Conservation (phyloP, 2,888 invertebrate genomes). For the Ochlodes sylvanus region DNA sequence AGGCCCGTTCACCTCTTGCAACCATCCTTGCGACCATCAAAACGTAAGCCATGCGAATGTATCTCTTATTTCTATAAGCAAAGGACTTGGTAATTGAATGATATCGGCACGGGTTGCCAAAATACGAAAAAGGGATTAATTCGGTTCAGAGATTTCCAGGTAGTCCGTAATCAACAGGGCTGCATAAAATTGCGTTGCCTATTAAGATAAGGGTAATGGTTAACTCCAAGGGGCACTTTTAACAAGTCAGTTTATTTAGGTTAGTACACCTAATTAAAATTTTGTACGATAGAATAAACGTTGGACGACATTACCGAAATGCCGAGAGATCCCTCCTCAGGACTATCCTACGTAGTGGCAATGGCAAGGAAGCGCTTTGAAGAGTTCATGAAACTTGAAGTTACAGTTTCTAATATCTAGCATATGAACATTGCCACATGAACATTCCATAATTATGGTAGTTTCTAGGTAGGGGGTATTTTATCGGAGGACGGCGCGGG, state of each 20-base stretch:
- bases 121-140: constrained; percentile 37
- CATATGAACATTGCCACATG: too few species aligned
- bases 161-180: constrained; percentile 38
- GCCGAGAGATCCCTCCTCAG: too few species aligned
- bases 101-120: background rate
- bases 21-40: background rate
- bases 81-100: background rate
- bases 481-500: too few species aligned
- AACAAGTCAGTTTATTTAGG: constrained; percentile 5
- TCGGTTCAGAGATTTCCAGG: constrained; percentile 31
- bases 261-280: background rate
- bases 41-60: background rate
- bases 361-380: too few species aligned
- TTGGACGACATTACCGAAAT: too few species aligned
- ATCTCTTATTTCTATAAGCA: background rate
- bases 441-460: too few species aligned
- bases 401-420: too few species aligned
- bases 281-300: background rate
- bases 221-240: constrained; percentile 29
- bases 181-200: constrained; percentile 39
- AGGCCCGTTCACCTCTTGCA: background rate
- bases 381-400: too few species aligned
- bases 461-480: too few species aligned
- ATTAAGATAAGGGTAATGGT: constrained; percentile 44
- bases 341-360: too few species aligned